Evolutionary conservation across 2,113 vertebrate genomes (phyloP), one percentile per base, ranked within the genome.

Genomic region (Pontoporia blainvillei): DNA sequence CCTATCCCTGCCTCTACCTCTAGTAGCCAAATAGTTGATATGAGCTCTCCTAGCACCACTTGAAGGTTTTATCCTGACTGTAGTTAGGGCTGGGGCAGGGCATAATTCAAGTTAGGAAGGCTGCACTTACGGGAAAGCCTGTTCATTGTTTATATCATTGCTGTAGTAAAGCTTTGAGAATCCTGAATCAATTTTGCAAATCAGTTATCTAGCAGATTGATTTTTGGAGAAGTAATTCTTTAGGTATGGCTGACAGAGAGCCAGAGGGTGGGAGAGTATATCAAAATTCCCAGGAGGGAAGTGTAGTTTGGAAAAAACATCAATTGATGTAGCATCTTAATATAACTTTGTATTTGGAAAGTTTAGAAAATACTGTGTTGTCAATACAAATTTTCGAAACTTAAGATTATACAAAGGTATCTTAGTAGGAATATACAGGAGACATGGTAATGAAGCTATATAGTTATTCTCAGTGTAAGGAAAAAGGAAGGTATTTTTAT

Each of bases 311-410:
- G 34, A n/a, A 66, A 41, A 62, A 88, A 52, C 9, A 67, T 71
- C 13, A 31, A 0, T 36, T 79, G 75, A 41, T 36, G 75, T 0
- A 72, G 11, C 49, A 49, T 95, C 64, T 85, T 91, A 34, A 41
- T 82, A 27, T 20, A 92, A 27, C n/a, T 85, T 95, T 36, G 17
- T 84, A 41, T 81, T 94, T 96, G 25, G 36, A 92, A 92, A 75
- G 34, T 94, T 88, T 84, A 76, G 61, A 92, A 83, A 93, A 90
- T 86, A 34, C n/a, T 29, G 27, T 49, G 34, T 39, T 73, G 36
- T 86, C 84, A 90, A 69, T 86, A 75, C 36, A 88, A 8, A 62
- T 87, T 69, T 96, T 90, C 61, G 27, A 46, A 87, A 85, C 8
- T 78, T 91, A 21, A 82, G 54, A 61, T 83, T 67, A 11, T 82